A percentile compares a stretch with the other conserved stretches of the same genome.
phyloP scores from a whole-genome alignment of 2,113 vertebrate species.

The Empidonax traillii region DNA sequence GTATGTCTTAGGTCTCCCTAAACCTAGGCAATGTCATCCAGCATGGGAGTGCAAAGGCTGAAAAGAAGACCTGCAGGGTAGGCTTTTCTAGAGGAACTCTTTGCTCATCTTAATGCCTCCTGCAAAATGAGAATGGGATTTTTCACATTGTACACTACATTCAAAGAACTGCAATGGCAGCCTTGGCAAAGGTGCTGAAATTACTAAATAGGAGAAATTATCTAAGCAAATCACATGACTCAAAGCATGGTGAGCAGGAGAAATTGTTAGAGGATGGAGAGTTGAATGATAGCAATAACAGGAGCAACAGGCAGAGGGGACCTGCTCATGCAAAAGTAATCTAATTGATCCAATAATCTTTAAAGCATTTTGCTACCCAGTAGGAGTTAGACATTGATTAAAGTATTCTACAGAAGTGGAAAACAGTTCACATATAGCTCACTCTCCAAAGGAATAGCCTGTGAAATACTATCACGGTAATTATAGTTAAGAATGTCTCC shows the following conservation, averaged over 20 bases:
- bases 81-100: background rate
- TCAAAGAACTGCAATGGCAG: background rate
- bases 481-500: background rate
- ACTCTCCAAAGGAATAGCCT: background rate
- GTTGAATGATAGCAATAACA: background rate
- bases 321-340: background rate
- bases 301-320: background rate
- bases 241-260: background rate
- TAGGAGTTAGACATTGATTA: background rate
- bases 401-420: background rate
- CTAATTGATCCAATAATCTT: background rate
- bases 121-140: background rate
- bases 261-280: background rate
- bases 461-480: background rate
- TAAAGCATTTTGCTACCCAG: background rate
- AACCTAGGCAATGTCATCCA: background rate
- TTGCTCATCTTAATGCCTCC: background rate
- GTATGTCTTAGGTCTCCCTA: background rate
- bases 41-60: background rate
- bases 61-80: background rate
- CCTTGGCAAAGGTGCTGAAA: background rate
- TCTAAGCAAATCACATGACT: background rate
- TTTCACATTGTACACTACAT: background rate
- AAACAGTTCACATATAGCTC: background rate
- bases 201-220: background rate